Base-by-base conservation (phyloP, 2,888 invertebrate genomes). In the Cheilosia impressa region DNA sequence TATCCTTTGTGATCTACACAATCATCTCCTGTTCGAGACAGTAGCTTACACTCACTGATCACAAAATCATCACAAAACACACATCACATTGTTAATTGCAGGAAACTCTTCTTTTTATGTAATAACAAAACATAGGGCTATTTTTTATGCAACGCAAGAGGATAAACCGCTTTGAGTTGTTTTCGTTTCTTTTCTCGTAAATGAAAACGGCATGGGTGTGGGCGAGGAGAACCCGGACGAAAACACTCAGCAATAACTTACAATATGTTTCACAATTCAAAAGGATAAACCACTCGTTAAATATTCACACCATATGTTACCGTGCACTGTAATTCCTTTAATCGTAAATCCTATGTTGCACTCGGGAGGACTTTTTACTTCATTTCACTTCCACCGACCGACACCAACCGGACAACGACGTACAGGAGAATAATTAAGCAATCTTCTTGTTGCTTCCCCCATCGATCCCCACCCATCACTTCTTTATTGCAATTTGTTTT, bases 261-360 rank as follows among this genome's bases (percentile, higher is more conserved):
- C 80, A 84, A 80, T 80, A 85, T 85, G 71, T 76, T 80, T 80
- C 71, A 66, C 65, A 50, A 71, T 71, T 57, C 55, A 50, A 75
- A 60, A 72, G 76, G 62, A 80, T 66, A 6, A 53, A 50, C 50
- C 80, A 72, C 75, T 79, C 84, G 76, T 84, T 76, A 84, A 84
- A 80, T 84, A 84, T 84, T 80, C 80, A 84, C 80, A 76, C 84
- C 84, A 84, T 84, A 84, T 84, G 84, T 79, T 84, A 84, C 62
- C 79, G 55, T 58, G 62, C 75, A 78, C 73, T 79, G 71, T 58
- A 79, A 71, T 69, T 65, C 73, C 79, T 69, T 84, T 79, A 65
- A 84, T 80, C 58, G 63, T 53, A 52, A 58, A 45, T 43, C 53
- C 65, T 69, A 31, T 66, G 57, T 34, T 57, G 55, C 63, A 78